phyloP scores from a whole-genome alignment of 2,797 vertebrate genomes.

The Enteromius treurensis region DNA sequence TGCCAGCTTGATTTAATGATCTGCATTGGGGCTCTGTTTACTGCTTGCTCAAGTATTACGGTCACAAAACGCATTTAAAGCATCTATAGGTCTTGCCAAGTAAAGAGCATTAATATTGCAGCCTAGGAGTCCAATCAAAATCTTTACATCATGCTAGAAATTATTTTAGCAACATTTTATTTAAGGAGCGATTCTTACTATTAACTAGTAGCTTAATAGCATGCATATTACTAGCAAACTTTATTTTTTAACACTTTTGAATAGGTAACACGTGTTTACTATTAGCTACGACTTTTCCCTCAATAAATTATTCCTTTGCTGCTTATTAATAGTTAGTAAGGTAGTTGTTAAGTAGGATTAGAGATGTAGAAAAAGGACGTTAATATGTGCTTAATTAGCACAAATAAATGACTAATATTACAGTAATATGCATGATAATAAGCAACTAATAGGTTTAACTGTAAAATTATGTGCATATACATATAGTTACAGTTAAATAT shows the following conservation, averaged over 20 bases:
- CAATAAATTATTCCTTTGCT: too few species aligned
- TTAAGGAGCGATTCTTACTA: neutral
- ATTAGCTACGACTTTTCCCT: too few species aligned
- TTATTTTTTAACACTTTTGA: too few species aligned
- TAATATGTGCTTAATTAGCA: too few species aligned
- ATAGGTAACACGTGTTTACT: too few species aligned
- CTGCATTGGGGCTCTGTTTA: conserved; percentile 71
- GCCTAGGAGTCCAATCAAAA: neutral
- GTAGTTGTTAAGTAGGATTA: too few species aligned
- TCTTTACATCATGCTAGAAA: neutral
- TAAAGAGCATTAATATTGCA: neutral
- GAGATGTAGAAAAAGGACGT: too few species aligned
- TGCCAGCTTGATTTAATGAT: conserved; percentile 70
- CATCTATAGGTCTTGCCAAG: conserved; percentile 24
- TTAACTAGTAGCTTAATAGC: neutral
- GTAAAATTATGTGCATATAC: too few species aligned
- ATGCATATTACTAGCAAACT: neutral
- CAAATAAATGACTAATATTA: too few species aligned
- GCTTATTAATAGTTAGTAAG: too few species aligned
- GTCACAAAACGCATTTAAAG: conserved; percentile 54
- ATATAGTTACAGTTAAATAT: neutral
- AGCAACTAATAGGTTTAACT: too few species aligned
- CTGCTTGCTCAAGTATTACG: conserved; percentile 63
- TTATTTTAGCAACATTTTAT: neutral
- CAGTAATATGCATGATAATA: too few species aligned